These are phyloP conservation scores for Lymantria monacha DNA, from an alignment of 2,888 invertebrate genomes.

Conservation along the genomic window DNA sequence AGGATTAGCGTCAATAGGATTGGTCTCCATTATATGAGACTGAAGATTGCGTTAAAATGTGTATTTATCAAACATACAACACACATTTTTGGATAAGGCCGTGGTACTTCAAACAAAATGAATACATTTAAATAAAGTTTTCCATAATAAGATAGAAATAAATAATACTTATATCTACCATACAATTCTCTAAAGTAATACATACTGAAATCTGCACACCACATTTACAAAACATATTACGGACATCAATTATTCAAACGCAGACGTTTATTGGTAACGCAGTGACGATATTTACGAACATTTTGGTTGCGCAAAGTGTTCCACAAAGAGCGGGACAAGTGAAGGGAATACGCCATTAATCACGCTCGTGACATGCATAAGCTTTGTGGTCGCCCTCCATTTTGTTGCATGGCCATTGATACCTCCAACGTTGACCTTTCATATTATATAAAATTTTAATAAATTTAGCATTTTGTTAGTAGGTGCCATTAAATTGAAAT, in stretches of 20 bases:
- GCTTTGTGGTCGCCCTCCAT: slow-evolving; percentile 54
- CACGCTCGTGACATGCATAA: slow-evolving; percentile 67
- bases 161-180: too few species aligned
- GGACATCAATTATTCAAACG: slow-evolving; percentile 19
- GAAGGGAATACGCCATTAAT: slow-evolving; percentile 56
- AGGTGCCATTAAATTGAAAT: slow-evolving; percentile 19
- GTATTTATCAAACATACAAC: too few species aligned
- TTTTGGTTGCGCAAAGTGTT: slow-evolving; percentile 53
- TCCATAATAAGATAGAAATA: too few species aligned
- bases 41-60: too few species aligned
- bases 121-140: too few species aligned
- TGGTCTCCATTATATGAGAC: too few species aligned
- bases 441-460: slow-evolving; percentile 22
- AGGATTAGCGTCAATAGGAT: too few species aligned
- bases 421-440: slow-evolving; percentile 47
- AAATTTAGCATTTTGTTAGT: slow-evolving; percentile 9
- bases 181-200: too few species aligned
- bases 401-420: slow-evolving; percentile 56
- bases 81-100: too few species aligned
- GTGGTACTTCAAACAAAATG: too few species aligned
- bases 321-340: slow-evolving; percentile 46
- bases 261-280: slow-evolving; percentile 39
- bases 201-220: not conserved
- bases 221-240: not conserved
- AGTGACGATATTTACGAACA: slow-evolving; percentile 44